These are phyloP conservation scores for Limnephilus marmoratus DNA, from an alignment of 2,888 invertebrate genomes.

Conservation along the genomic window DNA sequence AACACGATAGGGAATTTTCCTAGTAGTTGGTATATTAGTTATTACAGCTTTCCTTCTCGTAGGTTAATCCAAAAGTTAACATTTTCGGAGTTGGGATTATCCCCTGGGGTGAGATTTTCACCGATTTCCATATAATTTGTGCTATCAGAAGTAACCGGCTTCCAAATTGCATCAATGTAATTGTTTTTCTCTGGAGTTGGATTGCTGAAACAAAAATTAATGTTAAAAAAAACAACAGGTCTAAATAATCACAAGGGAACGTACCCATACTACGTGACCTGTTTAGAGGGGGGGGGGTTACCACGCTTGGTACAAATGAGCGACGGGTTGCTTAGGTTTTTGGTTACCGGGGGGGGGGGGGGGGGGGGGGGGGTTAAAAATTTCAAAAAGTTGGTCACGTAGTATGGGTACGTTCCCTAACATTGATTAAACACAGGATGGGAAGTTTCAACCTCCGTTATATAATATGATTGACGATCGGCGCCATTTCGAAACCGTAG, in stretches of 20 bases:
- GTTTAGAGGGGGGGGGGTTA: no score
- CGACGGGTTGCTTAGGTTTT: no score
- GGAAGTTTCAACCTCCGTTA: no score
- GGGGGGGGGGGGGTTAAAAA: no score
- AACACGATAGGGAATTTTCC: background rate
- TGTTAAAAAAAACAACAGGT: background rate
- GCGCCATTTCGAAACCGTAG: no score
- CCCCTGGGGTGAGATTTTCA: slow-evolving; percentile 20
- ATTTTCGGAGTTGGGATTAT: slow-evolving; percentile 23
- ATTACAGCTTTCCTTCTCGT: background rate
- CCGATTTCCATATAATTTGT: slow-evolving; percentile 46
- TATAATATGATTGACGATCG: no score
- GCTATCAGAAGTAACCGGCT: slow-evolving; percentile 28
- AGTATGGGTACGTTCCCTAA: no score
- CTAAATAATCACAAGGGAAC: background rate
- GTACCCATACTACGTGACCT: no score
- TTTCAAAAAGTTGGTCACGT: no score
- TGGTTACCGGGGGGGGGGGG: no score
- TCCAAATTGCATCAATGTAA: slow-evolving; percentile 35
- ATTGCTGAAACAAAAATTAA: slow-evolving; percentile 44
- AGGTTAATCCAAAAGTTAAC: slow-evolving; percentile 48
- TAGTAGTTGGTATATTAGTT: background rate
- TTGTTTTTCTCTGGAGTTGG: slow-evolving; percentile 49
- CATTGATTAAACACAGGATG: background rate
- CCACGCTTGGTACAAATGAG: no score